phyloP scores from a whole-genome alignment of 2,113 vertebrate species.

The Cynocephalus volans region DNA sequence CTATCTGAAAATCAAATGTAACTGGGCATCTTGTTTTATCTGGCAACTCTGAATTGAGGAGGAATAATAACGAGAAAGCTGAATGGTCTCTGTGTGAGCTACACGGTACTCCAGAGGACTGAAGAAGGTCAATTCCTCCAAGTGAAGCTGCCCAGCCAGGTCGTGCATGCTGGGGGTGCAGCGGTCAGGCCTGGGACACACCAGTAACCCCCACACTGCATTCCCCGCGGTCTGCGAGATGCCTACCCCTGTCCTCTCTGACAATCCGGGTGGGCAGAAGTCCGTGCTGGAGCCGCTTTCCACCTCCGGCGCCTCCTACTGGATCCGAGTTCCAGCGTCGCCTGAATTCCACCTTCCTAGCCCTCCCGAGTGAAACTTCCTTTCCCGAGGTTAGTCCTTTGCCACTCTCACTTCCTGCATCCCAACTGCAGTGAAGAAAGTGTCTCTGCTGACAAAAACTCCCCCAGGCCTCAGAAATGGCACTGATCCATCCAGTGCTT shows the following conservation, averaged over 20 bases:
- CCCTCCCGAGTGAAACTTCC: neutral
- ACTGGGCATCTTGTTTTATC: neutral
- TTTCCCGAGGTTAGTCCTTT: neutral
- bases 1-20: slow-evolving; percentile 36
- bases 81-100: neutral
- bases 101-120: neutral
- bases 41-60: neutral
- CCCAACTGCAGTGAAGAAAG: neutral
- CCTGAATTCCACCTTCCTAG: neutral
- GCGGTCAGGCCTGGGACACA: neutral
- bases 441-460: neutral
- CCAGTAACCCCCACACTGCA: neutral
- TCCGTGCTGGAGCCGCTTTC: neutral
- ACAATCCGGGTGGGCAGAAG: neutral
- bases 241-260: neutral
- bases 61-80: neutral
- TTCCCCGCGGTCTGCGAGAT: neutral
- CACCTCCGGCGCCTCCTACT: neutral
- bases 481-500: neutral
- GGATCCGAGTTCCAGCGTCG: neutral
- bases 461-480: neutral
- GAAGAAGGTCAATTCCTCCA: slow-evolving; percentile 17
- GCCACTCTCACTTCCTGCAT: neutral
- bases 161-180: neutral
- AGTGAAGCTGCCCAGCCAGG: neutral